These are phyloP conservation scores for Phacellophora camtschatica DNA, from an alignment of 30 jellyfish, hydroid and myxozoan species.

Conservation along the genomic window DNA sequence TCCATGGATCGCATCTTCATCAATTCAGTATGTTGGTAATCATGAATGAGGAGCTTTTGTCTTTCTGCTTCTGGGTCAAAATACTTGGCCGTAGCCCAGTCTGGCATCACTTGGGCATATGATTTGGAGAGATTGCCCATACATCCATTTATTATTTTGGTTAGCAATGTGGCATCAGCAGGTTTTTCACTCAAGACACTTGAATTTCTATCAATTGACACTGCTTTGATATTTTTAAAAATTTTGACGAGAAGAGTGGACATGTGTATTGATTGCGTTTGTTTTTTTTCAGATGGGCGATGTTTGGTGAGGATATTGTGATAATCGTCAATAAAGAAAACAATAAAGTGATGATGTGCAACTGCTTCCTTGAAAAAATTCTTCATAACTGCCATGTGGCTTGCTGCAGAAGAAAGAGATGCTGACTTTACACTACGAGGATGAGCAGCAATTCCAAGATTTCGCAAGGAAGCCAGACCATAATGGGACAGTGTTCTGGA, in stretches of 20 bases:
- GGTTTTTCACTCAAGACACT: background rate
- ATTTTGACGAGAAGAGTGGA: conserved; percentile 1
- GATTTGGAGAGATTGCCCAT: background rate
- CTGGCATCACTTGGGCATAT: conserved; percentile 23
- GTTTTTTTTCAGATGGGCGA: conserved; percentile 13
- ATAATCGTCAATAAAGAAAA: conserved; percentile 25
- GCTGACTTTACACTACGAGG: conserved; percentile 37
- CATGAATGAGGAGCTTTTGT: background rate
- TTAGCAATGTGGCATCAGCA: background rate
- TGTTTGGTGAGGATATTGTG: conserved; percentile 17
- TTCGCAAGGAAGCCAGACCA: conserved; percentile 12
- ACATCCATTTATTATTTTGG: background rate
- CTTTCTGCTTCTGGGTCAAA: conserved; percentile 8
- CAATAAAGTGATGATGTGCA: background rate
- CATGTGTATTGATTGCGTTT: conserved; percentile 12
- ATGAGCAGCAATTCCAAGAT: conserved; percentile 35
- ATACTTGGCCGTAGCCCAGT: conserved; percentile 9
- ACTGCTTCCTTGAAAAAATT: conserved; percentile 20
- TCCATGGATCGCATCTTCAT: conserved; percentile 7
- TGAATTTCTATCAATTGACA: background rate
- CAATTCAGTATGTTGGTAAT: background rate
- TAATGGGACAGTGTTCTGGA: conserved; percentile 35
- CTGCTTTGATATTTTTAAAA: background rate
- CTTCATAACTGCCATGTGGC: background rate
- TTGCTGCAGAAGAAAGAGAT: conserved; percentile 9